Evolutionary conservation across 1,140 invertebrate genomes (phyloP).

Genomic region (Radopholus similis): DNA sequence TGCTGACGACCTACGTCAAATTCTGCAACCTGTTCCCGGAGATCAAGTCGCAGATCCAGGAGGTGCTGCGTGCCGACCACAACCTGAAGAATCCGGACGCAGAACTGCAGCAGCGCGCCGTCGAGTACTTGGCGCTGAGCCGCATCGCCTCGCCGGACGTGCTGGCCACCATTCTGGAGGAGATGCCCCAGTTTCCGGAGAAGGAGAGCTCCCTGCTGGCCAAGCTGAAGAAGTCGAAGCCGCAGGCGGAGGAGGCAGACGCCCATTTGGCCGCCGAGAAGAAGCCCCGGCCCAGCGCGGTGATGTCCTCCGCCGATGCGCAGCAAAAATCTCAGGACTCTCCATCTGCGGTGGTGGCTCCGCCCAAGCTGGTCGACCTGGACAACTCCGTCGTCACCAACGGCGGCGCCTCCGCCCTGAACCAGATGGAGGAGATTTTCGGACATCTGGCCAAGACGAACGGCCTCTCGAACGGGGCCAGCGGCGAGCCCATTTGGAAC

Average conservation of each 20-base stretch:
- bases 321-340: conserved; percentile 9
- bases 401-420: not conserved
- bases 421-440: conserved; percentile 15
- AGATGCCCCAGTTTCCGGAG: conserved; percentile 99
- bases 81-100: conserved; percentile 95
- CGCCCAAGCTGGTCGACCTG: conserved; percentile 17
- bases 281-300: conserved; percentile 51
- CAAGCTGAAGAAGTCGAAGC: conserved; percentile 89
- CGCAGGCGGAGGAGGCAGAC: conserved; percentile 64
- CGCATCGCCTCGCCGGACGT: conserved; percentile 94
- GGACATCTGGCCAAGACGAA: conserved; percentile 5
- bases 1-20: conserved; percentile 97
- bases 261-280: conserved; percentile 52
- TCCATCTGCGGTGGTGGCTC: not conserved
- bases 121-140: conserved; percentile 93
- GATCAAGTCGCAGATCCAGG: conserved; percentile 91
- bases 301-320: conserved; percentile 39
- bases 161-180: conserved; percentile 81
- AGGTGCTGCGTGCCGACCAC: conserved; percentile 89
- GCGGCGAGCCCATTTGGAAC: conserved; percentile 13
- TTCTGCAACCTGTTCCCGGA: conserved; percentile 99
- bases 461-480: not conserved
- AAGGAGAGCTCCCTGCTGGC: conserved; percentile 90
- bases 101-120: conserved; percentile 93
- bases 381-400: not conserved